Evolutionary conservation across 2,113 vertebrate species (phyloP).

Genomic region (Onychorhynchus coronatus): DNA sequence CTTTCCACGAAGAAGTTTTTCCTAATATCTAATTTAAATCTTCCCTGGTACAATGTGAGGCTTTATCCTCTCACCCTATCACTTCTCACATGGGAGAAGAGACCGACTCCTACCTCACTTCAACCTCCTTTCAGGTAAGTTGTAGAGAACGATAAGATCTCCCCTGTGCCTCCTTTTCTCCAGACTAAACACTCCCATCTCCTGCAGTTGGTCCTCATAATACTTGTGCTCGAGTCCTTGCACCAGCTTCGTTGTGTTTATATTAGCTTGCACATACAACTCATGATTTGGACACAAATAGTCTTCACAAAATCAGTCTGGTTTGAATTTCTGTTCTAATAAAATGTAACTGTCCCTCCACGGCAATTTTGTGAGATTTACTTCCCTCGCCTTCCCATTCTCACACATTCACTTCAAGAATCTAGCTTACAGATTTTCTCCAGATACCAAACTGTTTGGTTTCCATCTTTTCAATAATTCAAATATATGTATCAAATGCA

Average conservation of each 20-base stretch:
- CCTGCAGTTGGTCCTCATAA: neutral
- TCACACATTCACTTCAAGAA: neutral
- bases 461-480: neutral
- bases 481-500: neutral
- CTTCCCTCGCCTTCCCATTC: neutral
- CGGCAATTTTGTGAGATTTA: neutral
- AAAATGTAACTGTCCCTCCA: neutral
- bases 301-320: neutral
- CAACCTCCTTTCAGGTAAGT: neutral
- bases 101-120: rapidly evolving
- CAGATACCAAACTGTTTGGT: neutral
- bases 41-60: neutral
- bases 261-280: neutral
- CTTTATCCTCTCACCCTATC: neutral
- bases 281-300: neutral
- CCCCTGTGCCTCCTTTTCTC: neutral
- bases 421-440: neutral
- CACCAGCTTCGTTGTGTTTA: neutral
- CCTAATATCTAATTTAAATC: neutral
- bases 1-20: neutral
- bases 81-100: neutral
- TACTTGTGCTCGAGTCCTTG: neutral
- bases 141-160: neutral
- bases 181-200: neutral
- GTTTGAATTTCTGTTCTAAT: neutral